phyloP scores from a whole-genome alignment of 2,797 vertebrate genomes.

The Anguilla obscura region DNA sequence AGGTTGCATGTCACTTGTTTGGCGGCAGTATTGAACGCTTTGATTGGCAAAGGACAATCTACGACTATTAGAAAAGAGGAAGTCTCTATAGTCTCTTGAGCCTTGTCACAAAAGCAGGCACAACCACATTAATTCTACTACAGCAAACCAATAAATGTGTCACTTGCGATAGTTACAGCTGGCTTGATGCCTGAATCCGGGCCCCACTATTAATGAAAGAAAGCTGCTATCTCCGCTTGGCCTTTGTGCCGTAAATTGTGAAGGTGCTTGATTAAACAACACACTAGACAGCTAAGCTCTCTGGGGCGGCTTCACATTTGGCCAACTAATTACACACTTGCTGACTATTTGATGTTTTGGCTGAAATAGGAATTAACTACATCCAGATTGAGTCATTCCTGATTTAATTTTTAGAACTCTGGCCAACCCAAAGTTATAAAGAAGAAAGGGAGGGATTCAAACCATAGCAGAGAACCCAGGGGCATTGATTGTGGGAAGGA shows the following conservation, averaged over 20 bases:
- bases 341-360: constrained; percentile 67
- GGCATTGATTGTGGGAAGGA: not conserved
- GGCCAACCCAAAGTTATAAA: not conserved
- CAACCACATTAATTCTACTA: constrained; percentile 48
- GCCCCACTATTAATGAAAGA: constrained; percentile 41
- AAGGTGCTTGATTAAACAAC: constrained; percentile 67
- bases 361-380: constrained; percentile 65
- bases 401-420: constrained; percentile 53
- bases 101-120: constrained; percentile 38
- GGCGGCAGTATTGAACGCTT: not conserved
- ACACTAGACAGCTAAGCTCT: constrained; percentile 62
- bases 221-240: constrained; percentile 52
- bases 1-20: not conserved
- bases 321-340: constrained; percentile 65
- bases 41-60: constrained; percentile 1
- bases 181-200: constrained; percentile 45
- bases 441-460: not conserved
- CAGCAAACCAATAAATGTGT: constrained; percentile 55
- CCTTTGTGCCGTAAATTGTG: constrained; percentile 62
- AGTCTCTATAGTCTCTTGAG: constrained; percentile 34
- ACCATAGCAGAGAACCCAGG: not conserved
- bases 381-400: constrained; percentile 56
- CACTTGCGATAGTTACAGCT: constrained; percentile 50
- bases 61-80: constrained; percentile 23
- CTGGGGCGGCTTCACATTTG: constrained; percentile 47